phyloP scores from a whole-genome alignment of 2,888 invertebrate species.

The Harpagoxenus sublaevis region DNA sequence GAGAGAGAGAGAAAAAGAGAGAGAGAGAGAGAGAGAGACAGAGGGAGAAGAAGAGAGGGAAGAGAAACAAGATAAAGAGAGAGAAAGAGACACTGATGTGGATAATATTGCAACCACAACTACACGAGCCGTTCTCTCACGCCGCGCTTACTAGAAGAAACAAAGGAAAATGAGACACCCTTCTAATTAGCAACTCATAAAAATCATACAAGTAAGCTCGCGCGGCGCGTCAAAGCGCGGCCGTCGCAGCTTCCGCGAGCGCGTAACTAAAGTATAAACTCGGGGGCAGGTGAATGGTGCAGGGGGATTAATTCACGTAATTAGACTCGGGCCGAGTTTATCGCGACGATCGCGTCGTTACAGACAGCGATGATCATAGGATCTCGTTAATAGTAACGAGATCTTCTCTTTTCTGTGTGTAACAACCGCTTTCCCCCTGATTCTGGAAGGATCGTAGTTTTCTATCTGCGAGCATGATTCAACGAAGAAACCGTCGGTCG shows the following conservation, averaged over 20 bases:
- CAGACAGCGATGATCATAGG: not conserved
- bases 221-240: constrained; percentile 33
- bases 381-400: not conserved
- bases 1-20: not conserved
- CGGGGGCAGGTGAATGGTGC: not conserved
- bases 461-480: not conserved
- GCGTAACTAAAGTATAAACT: constrained; percentile 6
- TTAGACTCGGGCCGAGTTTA: constrained; percentile 14
- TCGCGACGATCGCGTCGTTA: constrained; percentile 23
- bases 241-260: constrained; percentile 18
- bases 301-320: constrained; percentile 16
- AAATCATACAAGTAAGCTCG: constrained; percentile 56
- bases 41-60: constrained; percentile 1
- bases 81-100: constrained; percentile 39
- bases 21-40: not conserved
- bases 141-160: constrained; percentile 76
- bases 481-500: not conserved
- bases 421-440: not conserved
- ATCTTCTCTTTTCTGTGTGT: not conserved
- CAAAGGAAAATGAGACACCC: constrained; percentile 67
- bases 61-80: not conserved
- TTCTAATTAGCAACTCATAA: constrained; percentile 69
- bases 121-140: constrained; percentile 49
- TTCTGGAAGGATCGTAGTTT: not conserved
- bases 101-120: constrained; percentile 42